These are phyloP conservation scores for Euplexia lucipara DNA, from an alignment of 2,888 invertebrate genomes.

Conservation along the genomic window DNA sequence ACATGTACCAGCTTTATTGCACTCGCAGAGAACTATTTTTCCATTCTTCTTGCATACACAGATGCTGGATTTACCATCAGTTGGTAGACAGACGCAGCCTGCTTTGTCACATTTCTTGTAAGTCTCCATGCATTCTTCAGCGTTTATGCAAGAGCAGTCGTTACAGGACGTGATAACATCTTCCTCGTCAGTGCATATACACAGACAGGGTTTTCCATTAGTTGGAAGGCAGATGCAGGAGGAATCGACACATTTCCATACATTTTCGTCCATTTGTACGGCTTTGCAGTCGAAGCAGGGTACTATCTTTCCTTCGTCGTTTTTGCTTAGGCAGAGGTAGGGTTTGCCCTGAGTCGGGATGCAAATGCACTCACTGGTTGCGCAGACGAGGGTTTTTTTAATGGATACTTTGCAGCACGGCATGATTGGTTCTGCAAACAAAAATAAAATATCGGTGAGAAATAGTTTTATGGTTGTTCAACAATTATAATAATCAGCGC, in stretches of 20 bases:
- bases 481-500: no score
- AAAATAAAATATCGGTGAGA: not conserved
- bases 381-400: constrained; percentile 66
- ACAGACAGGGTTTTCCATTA: constrained; percentile 61
- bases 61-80: constrained; percentile 64
- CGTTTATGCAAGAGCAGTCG: constrained; percentile 64
- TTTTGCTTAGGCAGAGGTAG: constrained; percentile 58
- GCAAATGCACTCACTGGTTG: constrained; percentile 72
- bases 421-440: constrained; percentile 65
- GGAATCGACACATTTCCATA: constrained; percentile 58
- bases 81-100: constrained; percentile 66
- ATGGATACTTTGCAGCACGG: constrained; percentile 72
- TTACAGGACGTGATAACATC: constrained; percentile 63
- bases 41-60: constrained; percentile 67
- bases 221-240: constrained; percentile 63
- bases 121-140: constrained; percentile 47
- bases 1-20: constrained; percentile 48
- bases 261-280: constrained; percentile 44
- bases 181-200: constrained; percentile 66
- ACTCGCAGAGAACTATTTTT: constrained; percentile 52
- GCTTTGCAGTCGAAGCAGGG: constrained; percentile 58
- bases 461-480: no score
- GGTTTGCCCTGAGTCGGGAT: constrained; percentile 62
- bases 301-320: constrained; percentile 58
- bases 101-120: constrained; percentile 60